These are phyloP conservation scores for Melospiza melodia DNA, from an alignment of 2,113 vertebrate genomes.

Conservation along the genomic window DNA sequence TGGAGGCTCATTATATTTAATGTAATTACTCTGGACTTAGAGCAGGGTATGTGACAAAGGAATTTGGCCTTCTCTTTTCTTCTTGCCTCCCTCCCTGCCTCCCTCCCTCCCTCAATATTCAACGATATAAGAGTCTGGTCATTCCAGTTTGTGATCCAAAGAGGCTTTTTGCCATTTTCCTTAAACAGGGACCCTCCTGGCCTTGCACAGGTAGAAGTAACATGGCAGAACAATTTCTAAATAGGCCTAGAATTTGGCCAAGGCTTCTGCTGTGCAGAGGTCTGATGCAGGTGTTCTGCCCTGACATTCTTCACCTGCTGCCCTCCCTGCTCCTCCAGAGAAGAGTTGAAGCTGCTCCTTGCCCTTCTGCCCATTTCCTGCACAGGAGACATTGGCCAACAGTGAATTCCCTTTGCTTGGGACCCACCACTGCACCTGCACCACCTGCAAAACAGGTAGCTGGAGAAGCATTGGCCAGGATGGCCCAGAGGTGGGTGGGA, in stretches of 20 bases:
- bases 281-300: neutral
- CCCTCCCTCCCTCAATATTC: neutral
- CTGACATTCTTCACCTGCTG: neutral
- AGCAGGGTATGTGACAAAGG: neutral
- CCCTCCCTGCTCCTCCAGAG: neutral
- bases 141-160: neutral
- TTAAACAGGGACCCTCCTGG: neutral
- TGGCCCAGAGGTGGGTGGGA: neutral
- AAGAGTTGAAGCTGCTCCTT: neutral
- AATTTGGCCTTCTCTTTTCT: neutral
- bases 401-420: neutral
- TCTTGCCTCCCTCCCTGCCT: neutral
- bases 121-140: neutral
- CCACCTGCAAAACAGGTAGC: neutral
- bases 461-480: neutral
- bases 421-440: neutral
- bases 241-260: neutral
- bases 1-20: constrained; percentile 25
- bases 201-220: neutral
- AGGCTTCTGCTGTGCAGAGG: neutral
- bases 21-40: constrained; percentile 23
- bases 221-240: neutral
- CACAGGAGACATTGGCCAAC: neutral
- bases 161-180: rapidly evolving
- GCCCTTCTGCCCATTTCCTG: neutral